Base-by-base conservation (phyloP, 92 coral and sea anemone genomes). In the Siderastrea radians region DNA sequence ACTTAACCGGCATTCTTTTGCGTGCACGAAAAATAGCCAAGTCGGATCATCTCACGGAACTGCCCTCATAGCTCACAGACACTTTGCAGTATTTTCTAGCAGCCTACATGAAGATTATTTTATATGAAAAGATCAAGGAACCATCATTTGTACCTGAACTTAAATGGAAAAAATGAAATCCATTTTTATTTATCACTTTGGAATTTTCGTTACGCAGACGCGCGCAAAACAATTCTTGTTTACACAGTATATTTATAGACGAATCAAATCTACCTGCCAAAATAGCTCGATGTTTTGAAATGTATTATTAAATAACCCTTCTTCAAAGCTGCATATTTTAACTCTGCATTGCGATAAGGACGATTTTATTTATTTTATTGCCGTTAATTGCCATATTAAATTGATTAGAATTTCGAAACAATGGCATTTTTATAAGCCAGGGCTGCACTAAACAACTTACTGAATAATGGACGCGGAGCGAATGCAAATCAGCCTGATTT, bases 201-300 rank as follows among this genome's bases (percentile, higher is more conserved):
- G 19, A 13, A 72, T 15, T 72, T 49, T 7, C n/a, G 11, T 52
- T 67, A 38, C 52, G 13, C 73, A 45, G 66, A 61, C 67, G 68
- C 68, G 50, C 67, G 46, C 83, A 17, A 64, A n/a, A 26, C 38
- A 5, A 2, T 65, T 19, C 45, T 60, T 53, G 74, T 79, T 79
- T 79, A 43, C 74, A n/a, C 4, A 52, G 19, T 13, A 4, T 14
- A 13, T 12, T 0, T 46, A 1, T 46, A 68, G 74, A 38, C 78
- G 19, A 26, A 67, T 74, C 12, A 74, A 10, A 57, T 49, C 9
- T 70, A 82, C 86, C 86, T 82, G 86, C 76, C 47, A 10, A 48
- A 70, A 55, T 55, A 57, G 58, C 49, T 68, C n/a, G 68, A 57
- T 70, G 49, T 26, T 51, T 66, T 67, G 74, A 71, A 70, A 68